Base-by-base conservation (phyloP, 2,113 vertebrate species). In the Columbina picui region DNA sequence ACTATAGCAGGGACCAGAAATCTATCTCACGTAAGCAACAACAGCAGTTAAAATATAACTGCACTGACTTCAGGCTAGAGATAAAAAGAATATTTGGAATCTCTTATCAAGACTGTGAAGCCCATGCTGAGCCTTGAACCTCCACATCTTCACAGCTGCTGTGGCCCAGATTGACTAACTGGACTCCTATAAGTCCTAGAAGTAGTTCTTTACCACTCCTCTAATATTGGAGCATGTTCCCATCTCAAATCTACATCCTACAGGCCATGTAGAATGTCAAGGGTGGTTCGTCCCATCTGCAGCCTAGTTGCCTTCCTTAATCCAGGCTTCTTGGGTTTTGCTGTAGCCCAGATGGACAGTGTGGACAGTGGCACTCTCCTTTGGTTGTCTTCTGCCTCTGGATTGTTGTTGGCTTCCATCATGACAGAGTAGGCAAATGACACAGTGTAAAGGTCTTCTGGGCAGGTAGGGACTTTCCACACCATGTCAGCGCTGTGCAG, bases 401-500 rank as follows among this genome's bases (percentile, higher is more conserved):
- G 7, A 63, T 69, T 15, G 22, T 52, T 6, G 0, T 3, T 83
- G 76, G 39, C 17, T 47, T 47, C 20, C 15, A 57, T 82, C 39
- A 18, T 32, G 47, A 63, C 26, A 70, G 9, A 75, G 38, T 49
- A 85, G 32, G 41, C 8, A n/a, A 6, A 5, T 21, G 22, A 29
- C 29, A 59, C 5, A 67, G 17, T 5, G 34, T 50, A 67, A 84
- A 50, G 16, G 6, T 59, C 32, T 91, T 30, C 68, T 68, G 56
- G 67, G 64, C 45, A 55, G 32, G 10, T 17, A 60, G 14, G 10
- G 56, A 32, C 13, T 67, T 89, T 34, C 34, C 50, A 47, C 0
- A 1, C 26, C 39, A 8, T 0, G 0, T 41, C 73, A 55, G 13
- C 49, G 45, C 8, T 1, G 1, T 22, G 17, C 7, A 61, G 20